Evolutionary conservation across 2,113 vertebrate genomes (phyloP).

Genomic region (Eubucco bourcierii): DNA sequence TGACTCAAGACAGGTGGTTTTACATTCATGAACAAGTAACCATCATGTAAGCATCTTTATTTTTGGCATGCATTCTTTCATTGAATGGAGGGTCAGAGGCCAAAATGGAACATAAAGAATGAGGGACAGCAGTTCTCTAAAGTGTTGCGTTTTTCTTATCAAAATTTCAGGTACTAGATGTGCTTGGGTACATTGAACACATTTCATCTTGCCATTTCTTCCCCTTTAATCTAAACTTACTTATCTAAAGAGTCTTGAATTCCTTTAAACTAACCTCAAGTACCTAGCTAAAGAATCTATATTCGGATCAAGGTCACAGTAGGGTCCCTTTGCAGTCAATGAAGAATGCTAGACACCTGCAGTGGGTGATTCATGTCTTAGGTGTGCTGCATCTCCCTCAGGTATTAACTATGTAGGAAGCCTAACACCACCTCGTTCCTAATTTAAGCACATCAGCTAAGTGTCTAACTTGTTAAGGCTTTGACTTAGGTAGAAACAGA

Average conservation of each 20-base stretch:
- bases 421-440: conserved; percentile 24
- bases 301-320: neutral
- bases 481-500: neutral
- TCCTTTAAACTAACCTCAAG: neutral
- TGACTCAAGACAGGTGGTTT: neutral
- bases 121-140: neutral
- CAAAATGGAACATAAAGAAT: neutral
- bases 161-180: neutral
- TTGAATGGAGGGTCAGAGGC: neutral
- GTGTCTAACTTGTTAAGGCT: neutral
- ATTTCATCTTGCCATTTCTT: neutral
- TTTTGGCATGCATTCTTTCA: neutral
- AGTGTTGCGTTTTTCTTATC: neutral
- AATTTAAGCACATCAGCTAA: conserved; percentile 11
- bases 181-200: neutral
- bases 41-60: neutral
- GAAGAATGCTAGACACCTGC: neutral
- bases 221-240: neutral
- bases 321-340: neutral
- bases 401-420: neutral
- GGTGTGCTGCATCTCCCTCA: neutral
- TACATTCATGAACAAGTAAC: neutral
- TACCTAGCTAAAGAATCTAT: neutral
- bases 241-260: neutral
- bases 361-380: conserved; percentile 5